A percentile compares a stretch with the other conserved stretches of the same genome.
These are phyloP conservation scores for Bradynema listronoti DNA, from an alignment of 1,140 invertebrate genomes.

Conservation along the genomic window DNA sequence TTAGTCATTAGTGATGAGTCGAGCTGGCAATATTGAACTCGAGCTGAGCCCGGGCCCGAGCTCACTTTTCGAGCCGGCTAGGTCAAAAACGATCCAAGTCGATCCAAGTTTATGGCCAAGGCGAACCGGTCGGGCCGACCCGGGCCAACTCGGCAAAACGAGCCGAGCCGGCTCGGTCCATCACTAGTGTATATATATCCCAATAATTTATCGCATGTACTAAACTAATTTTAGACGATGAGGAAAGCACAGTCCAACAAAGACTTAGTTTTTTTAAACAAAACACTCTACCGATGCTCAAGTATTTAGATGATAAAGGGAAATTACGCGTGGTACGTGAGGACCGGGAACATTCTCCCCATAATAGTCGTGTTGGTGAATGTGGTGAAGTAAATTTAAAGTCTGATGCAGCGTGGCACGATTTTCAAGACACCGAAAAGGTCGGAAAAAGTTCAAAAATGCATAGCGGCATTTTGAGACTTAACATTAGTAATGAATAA, in stretches of 20 bases:
- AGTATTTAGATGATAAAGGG: slow-evolving; percentile 50
- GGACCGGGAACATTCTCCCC: too few species aligned
- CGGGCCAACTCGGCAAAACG: too few species aligned
- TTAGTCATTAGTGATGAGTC: neutral
- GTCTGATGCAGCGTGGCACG: slow-evolving; percentile 21
- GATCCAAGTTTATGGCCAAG: too few species aligned
- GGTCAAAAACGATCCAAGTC: too few species aligned
- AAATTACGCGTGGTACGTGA: slow-evolving; percentile 52
- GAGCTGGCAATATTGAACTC: too few species aligned
- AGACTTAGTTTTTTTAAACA: slow-evolving; percentile 48
- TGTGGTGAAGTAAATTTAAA: neutral
- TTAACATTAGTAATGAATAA: neutral
- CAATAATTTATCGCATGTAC: neutral
- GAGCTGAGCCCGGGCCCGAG: too few species aligned
- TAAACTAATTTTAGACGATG: slow-evolving; percentile 39
- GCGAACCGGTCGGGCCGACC: too few species aligned
- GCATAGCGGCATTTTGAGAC: slow-evolving; percentile 7
- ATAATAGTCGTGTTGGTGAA: neutral
- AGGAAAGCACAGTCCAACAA: slow-evolving; percentile 33
- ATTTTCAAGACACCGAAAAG: slow-evolving; percentile 15
- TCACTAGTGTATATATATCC: too few species aligned
- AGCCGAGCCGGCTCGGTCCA: too few species aligned
- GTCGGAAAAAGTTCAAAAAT: neutral
- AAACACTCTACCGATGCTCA: slow-evolving; percentile 56
- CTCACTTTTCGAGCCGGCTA: too few species aligned